These are phyloP conservation scores for Enteromius thamalakanensis DNA, from an alignment of 2,797 vertebrate species.

Conservation along the genomic window DNA sequence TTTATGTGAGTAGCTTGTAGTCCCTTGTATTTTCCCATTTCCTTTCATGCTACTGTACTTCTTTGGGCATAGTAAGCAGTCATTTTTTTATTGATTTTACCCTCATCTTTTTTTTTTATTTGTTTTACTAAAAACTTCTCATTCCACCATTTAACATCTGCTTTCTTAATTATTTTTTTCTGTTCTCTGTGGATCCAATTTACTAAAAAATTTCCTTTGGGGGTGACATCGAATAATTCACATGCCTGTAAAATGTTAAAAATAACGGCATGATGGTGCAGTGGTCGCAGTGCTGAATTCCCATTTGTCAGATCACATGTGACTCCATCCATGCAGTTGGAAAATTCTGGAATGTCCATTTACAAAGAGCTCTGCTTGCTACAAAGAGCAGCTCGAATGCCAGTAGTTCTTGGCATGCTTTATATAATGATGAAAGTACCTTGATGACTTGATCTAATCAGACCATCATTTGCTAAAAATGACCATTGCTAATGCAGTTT, in stretches of 20 bases:
- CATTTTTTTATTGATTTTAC: not conserved
- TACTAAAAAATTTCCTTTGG: not conserved
- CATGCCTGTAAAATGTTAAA: constrained; percentile 7
- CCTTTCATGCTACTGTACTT: constrained; percentile 30
- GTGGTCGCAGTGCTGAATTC: not conserved
- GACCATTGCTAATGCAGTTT: not conserved
- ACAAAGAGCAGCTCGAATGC: constrained; percentile 8
- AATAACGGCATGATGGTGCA: not conserved
- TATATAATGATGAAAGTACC: not conserved
- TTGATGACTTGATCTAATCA: constrained; percentile 2
- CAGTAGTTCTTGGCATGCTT: constrained; percentile 20
- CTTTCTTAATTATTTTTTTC: constrained; percentile 8
- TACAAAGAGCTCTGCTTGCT: constrained; percentile 13
- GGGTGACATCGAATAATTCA: constrained; percentile 1
- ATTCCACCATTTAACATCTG: constrained; percentile 1
- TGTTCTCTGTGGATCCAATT: not conserved
- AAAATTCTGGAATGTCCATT: constrained; percentile 33
- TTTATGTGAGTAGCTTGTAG: constrained; percentile 88
- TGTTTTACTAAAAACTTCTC: constrained; percentile 4
- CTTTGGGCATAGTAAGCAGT: not conserved
- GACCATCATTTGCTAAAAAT: constrained; percentile 1
- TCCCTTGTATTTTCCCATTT: constrained; percentile 64
- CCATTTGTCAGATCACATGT: not conserved
- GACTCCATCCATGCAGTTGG: not conserved
- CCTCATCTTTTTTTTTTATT: not conserved